These are phyloP conservation scores for Panagrolaimus sp. DNA, from an alignment of 1,140 invertebrate species.

Conservation along the genomic window DNA sequence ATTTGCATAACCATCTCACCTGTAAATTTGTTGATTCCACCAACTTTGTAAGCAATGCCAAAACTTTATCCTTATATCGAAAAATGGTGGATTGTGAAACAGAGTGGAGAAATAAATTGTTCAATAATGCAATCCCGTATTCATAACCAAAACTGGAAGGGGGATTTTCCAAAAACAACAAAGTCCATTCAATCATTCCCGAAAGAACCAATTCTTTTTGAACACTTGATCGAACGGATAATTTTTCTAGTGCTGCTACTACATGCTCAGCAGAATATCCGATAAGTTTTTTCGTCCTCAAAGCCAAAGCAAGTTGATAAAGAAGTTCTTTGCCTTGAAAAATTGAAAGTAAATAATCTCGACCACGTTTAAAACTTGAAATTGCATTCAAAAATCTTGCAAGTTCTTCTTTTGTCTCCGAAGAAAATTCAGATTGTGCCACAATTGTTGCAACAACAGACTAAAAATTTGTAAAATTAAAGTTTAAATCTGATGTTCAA, in stretches of 20 bases:
- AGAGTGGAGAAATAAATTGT: slow-evolving; percentile 45
- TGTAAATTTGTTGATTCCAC: slow-evolving; percentile 35
- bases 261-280: slow-evolving; percentile 38
- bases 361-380: slow-evolving; percentile 44
- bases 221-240: slow-evolving; percentile 38
- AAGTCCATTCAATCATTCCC: slow-evolving; percentile 50
- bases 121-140: slow-evolving; percentile 43
- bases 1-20: slow-evolving; percentile 17
- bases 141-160: slow-evolving; percentile 36
- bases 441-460: slow-evolving; percentile 14
- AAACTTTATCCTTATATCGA: slow-evolving; percentile 39
- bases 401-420: slow-evolving; percentile 41
- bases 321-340: slow-evolving; percentile 38
- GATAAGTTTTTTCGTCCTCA: slow-evolving; percentile 37
- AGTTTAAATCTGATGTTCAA: too few species aligned
- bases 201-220: slow-evolving; percentile 47
- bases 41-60: slow-evolving; percentile 32
- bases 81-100: slow-evolving; percentile 46
- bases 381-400: slow-evolving; percentile 41
- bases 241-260: slow-evolving; percentile 46
- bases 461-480: slow-evolving; percentile 15
- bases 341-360: slow-evolving; percentile 42
- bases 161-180: slow-evolving; percentile 25
- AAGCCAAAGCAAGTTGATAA: slow-evolving; percentile 44
- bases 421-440: slow-evolving; percentile 25